These are phyloP conservation scores for Physocephala rufipes DNA, from an alignment of 2,888 invertebrate genomes.

Conservation along the genomic window DNA sequence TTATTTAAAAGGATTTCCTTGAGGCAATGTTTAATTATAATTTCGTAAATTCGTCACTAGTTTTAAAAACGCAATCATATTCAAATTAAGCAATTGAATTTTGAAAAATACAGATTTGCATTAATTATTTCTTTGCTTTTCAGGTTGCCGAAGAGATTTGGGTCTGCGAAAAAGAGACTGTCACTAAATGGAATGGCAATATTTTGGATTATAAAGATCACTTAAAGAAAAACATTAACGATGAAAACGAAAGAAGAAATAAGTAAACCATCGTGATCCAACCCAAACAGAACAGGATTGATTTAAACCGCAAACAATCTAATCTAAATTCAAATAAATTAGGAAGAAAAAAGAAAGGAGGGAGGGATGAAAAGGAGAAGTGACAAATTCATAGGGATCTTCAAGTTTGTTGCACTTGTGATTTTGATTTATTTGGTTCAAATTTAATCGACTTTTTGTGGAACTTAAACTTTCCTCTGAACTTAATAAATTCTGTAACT, in stretches of 20 bases:
- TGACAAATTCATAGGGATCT: too few species aligned
- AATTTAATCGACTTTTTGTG: too few species aligned
- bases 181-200: slow-evolving; percentile 97
- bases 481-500: too few species aligned
- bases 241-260: slow-evolving; percentile 64
- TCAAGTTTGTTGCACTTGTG: too few species aligned
- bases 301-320: neutral
- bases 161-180: slow-evolving; percentile 96
- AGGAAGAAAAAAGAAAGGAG: too few species aligned
- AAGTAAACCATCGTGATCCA: slow-evolving; percentile 40
- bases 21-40: neutral
- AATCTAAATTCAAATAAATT: neutral
- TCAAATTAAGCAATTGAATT: neutral
- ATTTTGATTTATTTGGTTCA: too few species aligned
- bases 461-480: too few species aligned
- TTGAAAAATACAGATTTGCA: neutral
- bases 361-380: too few species aligned
- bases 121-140: slow-evolving; percentile 39
- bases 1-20: too few species aligned
- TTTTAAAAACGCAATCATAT: slow-evolving; percentile 1
- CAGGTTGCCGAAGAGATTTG: slow-evolving; percentile 99
- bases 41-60: too few species aligned
- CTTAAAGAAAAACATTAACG: slow-evolving; percentile 85
- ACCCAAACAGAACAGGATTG: neutral
- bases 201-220: slow-evolving; percentile 97